phyloP scores from a whole-genome alignment of 92 coral and sea anemone genomes.

The Phenganax marumi region DNA sequence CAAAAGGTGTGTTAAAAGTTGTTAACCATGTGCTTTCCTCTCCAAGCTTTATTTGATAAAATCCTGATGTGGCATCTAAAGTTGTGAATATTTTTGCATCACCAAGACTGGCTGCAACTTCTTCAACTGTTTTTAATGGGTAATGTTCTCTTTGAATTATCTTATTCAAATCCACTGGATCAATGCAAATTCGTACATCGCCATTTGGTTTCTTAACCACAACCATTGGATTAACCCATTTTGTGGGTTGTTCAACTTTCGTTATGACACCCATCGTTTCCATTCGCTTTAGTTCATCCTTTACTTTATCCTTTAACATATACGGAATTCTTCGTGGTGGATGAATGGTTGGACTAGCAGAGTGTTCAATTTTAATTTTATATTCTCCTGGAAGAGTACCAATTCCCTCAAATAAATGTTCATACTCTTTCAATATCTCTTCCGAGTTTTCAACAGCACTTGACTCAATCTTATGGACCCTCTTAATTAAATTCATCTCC shows the following conservation, averaged over 20 bases:
- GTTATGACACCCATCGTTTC: slow-evolving; percentile 29
- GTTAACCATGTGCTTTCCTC: slow-evolving; percentile 16
- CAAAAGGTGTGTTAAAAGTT: slow-evolving; percentile 24
- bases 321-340: slow-evolving; percentile 36
- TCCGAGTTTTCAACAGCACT: not conserved
- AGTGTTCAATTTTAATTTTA: slow-evolving; percentile 23
- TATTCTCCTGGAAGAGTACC: slow-evolving; percentile 40
- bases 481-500: slow-evolving; percentile 30
- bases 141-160: slow-evolving; percentile 12
- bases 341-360: slow-evolving; percentile 12
- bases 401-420: slow-evolving; percentile 29
- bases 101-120: slow-evolving; percentile 18
- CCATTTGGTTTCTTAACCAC: slow-evolving; percentile 29
- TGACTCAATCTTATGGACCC: slow-evolving; percentile 25
- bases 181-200: slow-evolving; percentile 10
- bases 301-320: slow-evolving; percentile 30
- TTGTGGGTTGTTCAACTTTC: slow-evolving; percentile 36
- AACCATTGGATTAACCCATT: slow-evolving; percentile 36
- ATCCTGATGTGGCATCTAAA: slow-evolving; percentile 24
- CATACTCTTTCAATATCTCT: slow-evolving; percentile 17
- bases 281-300: slow-evolving; percentile 25
- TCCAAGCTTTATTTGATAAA: slow-evolving; percentile 29
- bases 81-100: slow-evolving; percentile 19
- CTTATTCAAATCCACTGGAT: slow-evolving; percentile 28
- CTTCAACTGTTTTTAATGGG: slow-evolving; percentile 27